Base-by-base conservation (phyloP, 1,140 invertebrate genomes). In the Dendroctonus valens region DNA sequence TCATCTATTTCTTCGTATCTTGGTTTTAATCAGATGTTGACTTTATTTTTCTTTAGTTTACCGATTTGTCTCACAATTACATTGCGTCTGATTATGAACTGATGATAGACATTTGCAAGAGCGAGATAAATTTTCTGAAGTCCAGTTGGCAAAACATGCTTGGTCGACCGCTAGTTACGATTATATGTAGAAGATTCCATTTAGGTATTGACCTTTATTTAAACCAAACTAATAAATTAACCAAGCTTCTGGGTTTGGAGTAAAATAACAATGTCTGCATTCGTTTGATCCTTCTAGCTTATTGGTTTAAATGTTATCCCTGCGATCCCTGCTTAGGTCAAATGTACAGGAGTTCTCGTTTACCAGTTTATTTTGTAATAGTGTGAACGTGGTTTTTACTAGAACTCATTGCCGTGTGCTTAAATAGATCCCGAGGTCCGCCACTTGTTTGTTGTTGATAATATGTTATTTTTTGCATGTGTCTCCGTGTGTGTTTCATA, bases 51-150 rank as follows among this genome's bases (percentile, higher is more conserved):
- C 59, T 71, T 79, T 86, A 99, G 96, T 93, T 96, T 84, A 94
- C 93, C 83, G 95, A 97, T 85, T 90, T 93, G 83, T 91, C 89
- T 76, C 87, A 93, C 77, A 97, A 96, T 87, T 97, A 97, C 88
- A 93, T 97, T 77, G 94, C 94, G 79, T 95, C 93, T 75, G 95
- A 97, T 83, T 93, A 94, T 82, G 92, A 96, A 81, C 85, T 97
- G 79, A 91, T 97, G 89, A 92, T 97, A 79, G 95, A 97, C 84
- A 96, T 93, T 80, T 93, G 96, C 84, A 96, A 94, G 85, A 91
- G 91, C 75, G 93, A 96, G 85, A 91, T 97, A 76, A 92, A 94
- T 87, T 96, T 96, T 85, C 88, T 97, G 82, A 96, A 96, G 84
- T 94, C 91, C 72, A 92, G 90, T 78, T 97, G 94, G 94, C 91